Evolutionary conservation across 2,888 invertebrate species (phyloP).

Genomic region (Chironomus tentans): DNA sequence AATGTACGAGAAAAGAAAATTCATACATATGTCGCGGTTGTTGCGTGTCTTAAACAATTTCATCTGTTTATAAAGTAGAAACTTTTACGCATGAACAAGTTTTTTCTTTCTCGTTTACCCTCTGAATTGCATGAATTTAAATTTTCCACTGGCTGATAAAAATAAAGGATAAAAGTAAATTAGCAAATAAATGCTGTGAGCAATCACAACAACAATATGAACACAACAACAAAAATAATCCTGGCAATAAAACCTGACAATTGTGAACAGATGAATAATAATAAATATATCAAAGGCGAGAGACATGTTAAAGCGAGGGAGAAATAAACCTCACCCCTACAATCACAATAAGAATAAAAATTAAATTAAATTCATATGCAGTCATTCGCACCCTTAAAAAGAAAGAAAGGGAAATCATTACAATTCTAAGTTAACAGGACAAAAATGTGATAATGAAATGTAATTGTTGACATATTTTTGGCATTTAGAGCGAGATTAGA

Average conservation of each 20-base stretch:
- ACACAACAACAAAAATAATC: not conserved
- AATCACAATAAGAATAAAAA: not conserved
- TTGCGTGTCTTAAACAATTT: not conserved
- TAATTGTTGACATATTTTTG: slow-evolving; percentile 27
- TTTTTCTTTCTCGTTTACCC: not conserved
- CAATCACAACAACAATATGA: slow-evolving; percentile 19
- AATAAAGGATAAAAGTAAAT: slow-evolving; percentile 16
- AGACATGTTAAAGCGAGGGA: not conserved
- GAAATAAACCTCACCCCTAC: not conserved
- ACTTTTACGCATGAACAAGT: slow-evolving; percentile 16
- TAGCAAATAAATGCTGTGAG: slow-evolving; percentile 25
- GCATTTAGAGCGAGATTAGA: slow-evolving; percentile 12
- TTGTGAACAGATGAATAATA: slow-evolving; percentile 27
- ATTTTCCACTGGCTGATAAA: not conserved
- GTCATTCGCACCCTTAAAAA: not conserved
- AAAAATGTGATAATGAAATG: slow-evolving; percentile 19
- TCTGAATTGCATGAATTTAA: not conserved
- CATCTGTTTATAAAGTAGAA: not conserved
- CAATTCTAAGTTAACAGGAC: not conserved
- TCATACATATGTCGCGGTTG: not conserved
- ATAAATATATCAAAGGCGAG: slow-evolving; percentile 23
- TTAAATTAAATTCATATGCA: slow-evolving; percentile 1
- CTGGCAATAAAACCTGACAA: not conserved
- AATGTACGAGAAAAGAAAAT: too few relatives aligned
- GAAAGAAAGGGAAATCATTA: not conserved